Conservation (phyloP, 1,140 invertebrate species). For the Rhopalosiphum padi region DNA sequence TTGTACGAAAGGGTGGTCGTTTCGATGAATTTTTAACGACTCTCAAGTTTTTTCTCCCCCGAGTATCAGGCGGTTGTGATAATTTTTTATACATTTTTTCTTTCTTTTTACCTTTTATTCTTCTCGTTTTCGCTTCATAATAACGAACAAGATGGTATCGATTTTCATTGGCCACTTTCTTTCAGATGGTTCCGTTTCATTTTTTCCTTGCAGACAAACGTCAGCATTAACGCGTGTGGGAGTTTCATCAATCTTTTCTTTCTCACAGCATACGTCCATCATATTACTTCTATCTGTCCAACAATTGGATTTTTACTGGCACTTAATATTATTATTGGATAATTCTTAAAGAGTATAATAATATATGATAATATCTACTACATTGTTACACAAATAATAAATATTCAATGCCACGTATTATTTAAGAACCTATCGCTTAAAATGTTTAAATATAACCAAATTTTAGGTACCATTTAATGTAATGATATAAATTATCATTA, state of each 20-base stretch:
- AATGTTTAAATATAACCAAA: not conserved
- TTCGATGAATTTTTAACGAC: slow-evolving; percentile 49
- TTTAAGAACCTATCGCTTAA: not conserved
- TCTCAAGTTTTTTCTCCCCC: slow-evolving; percentile 37
- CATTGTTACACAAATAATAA: not conserved
- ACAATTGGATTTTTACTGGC: not conserved
- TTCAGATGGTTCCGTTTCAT: not conserved
- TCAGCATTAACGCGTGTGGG: not conserved
- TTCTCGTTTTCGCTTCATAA: not conserved
- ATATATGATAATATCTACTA: not conserved
- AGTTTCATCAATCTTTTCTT: slow-evolving; percentile 52
- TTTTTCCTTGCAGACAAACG: slow-evolving; percentile 18
- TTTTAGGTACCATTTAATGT: not conserved
- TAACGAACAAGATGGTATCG: slow-evolving; percentile 32
- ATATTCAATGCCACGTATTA: not conserved
- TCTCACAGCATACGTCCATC: not conserved
- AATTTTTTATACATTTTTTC: slow-evolving; percentile 18
- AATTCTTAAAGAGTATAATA: not conserved
- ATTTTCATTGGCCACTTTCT: slow-evolving; percentile 25
- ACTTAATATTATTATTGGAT: not conserved
- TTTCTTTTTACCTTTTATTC: slow-evolving; percentile 28
- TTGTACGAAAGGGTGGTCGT: not conserved
- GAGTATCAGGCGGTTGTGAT: not conserved
- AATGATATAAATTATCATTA: not conserved
- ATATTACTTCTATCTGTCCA: not conserved